Base-by-base conservation (phyloP, 2,888 invertebrate genomes). In the Erebia aethiops region DNA sequence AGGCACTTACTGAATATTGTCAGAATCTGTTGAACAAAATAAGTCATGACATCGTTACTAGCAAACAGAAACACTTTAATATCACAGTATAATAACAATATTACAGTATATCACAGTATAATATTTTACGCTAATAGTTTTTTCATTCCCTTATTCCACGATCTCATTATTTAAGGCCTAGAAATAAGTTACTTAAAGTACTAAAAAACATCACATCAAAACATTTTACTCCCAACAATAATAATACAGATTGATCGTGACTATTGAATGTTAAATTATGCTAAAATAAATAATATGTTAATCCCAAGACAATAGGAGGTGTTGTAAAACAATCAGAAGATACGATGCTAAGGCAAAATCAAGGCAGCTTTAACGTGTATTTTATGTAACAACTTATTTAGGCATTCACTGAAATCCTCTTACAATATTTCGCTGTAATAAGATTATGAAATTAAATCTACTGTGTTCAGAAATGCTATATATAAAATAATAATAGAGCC, bases 281-380 rank as follows among this genome's bases (percentile, higher is more conserved):
- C 64, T 57, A 66, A 66, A 58, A 61, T 61, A 66, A 70, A 66
- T 70, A 46, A 52, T 66, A 66, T 61, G 70, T 66, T 54, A 70
- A 70, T 70, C 70, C 16, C 41, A 26, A 66, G 46, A 70, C 70
- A 70, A 70, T 70, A 66, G 70, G 56, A 54, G 70, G 65, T 60
- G 43, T 61, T 66, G 66, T 66, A 61, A 66, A 66, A 70, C 66
- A 70, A 62, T 66, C 70, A 70, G 35, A 35, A 54, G 66, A 54
- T 66, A 70, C 61, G 65, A 61, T 66, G 46, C 66, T 61, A 65
- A 70, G 65, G 54, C 64, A 65, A 60, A 60, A 41, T 54, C 43
- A 66, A 56, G 43, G 56, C 49, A 46, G 49, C 46, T 66, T 51
- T 18, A 58, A 43, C 60, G 11, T 61, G 52, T 41, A 60, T 60